These are phyloP conservation scores for Lampris megalopsis DNA, from an alignment of 2,113 vertebrate genomes.

Conservation along the genomic window DNA sequence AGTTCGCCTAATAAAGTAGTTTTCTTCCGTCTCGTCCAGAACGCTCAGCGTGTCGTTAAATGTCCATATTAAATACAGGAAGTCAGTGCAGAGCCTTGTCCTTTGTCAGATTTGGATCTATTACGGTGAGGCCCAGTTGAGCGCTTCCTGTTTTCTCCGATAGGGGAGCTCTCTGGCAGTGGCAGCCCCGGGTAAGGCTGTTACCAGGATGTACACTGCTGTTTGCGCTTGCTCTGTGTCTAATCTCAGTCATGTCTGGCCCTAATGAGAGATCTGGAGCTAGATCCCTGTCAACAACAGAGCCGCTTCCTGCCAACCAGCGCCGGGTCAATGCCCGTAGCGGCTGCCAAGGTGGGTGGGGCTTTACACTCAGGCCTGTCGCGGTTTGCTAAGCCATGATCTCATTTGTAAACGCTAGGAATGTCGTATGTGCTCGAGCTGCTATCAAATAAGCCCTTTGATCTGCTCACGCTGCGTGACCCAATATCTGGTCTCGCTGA, in stretches of 20 bases:
- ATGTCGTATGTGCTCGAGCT: slow-evolving; percentile 40
- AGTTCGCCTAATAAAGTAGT: slow-evolving; percentile 25
- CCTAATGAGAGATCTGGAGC: slow-evolving; percentile 73
- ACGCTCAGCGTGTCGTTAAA: slow-evolving; percentile 7
- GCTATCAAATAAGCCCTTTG: slow-evolving; percentile 43
- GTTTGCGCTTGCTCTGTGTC: slow-evolving; percentile 51
- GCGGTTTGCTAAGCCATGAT: slow-evolving; percentile 68
- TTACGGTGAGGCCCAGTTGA: slow-evolving; percentile 4
- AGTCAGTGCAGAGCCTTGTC: not conserved
- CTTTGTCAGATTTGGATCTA: not conserved
- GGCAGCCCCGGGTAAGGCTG: slow-evolving; percentile 34
- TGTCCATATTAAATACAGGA: not conserved
- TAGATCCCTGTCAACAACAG: slow-evolving; percentile 68
- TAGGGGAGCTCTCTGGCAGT: slow-evolving; percentile 42
- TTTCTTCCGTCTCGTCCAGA: slow-evolving; percentile 8
- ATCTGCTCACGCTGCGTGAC: slow-evolving; percentile 25
- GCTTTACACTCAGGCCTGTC: slow-evolving; percentile 50
- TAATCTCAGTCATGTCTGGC: slow-evolving; percentile 69
- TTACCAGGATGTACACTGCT: slow-evolving; percentile 33
- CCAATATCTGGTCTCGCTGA: slow-evolving; percentile 28
- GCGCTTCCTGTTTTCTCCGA: slow-evolving; percentile 38
- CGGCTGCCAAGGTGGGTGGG: slow-evolving; percentile 63
- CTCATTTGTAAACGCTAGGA: slow-evolving; percentile 60
- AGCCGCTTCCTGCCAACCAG: slow-evolving; percentile 57
- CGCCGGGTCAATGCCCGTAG: slow-evolving; percentile 59